Evolutionary conservation across 2,113 vertebrate species (phyloP), one percentile per base, ranked within the genome.

Genomic region (Apaloderma vittatum): DNA sequence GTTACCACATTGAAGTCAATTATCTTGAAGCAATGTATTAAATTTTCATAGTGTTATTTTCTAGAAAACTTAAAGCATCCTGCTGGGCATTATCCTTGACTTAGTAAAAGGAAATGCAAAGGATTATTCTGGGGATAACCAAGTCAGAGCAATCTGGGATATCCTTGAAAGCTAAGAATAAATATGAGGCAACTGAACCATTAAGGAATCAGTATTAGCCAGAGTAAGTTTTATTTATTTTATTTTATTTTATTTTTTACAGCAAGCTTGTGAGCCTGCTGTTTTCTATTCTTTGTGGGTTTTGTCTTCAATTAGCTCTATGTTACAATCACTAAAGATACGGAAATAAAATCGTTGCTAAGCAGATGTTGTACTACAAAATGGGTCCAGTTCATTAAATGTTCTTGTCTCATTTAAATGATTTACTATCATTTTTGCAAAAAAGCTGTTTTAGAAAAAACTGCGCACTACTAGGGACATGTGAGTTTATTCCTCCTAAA

Each of bases 221-320:
- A 26, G 11, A 1, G 0, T 23, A 65, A 29, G 4, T 19, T 72
- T 74, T 76, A 40, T 26, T 43, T 16, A 11, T 8, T 71, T 90
- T 43, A 14, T 18, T 92, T 80, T 87, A 10, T 20, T 88, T 82
- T n/a, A n/a, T n/a, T 94, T 78, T 94, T 75, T 66, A 90, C 43
- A 91, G 34, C 4, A 45, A 89, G 13, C 3, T 49, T 78, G 48
- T 54, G 46, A 90, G 20, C 30, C 54, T 88, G 84, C 80, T 97
- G 48, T 37, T 88, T 93, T 97, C 54, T 83, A 46, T 62, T 92
- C 36, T 76, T 84, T 72, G 55, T 85, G 19, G 18, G 2, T 20
- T 82, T 83, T 61, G 26, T 52, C 68, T 96, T 91, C 77, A 97
- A 93, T 88, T 93, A 90, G 66, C 66, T 86, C 88, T 88, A 70